Conservation (phyloP, 2,888 invertebrate genomes). For the Hemithea aestivaria region DNA sequence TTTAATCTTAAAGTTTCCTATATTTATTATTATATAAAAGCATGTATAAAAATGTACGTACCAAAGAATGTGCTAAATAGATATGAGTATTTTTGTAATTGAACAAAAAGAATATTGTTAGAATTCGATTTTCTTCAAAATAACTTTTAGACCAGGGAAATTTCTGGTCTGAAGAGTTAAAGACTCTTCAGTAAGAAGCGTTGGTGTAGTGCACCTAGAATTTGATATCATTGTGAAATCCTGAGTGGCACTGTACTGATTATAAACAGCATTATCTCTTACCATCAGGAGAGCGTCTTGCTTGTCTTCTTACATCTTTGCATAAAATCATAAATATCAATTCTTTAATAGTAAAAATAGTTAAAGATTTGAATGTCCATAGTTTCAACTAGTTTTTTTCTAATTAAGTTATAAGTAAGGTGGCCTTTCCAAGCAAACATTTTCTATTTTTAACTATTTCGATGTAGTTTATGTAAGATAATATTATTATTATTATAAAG, state of each 20-base stretch:
- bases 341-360: constrained; percentile 8
- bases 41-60: constrained; percentile 4
- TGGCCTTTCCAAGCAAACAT: constrained; percentile 75
- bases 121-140: constrained; percentile 12
- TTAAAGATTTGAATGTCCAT: constrained; percentile 5
- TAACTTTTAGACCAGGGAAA: too few species aligned
- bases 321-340: too few species aligned
- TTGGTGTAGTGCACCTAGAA: too few species aligned
- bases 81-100: constrained; percentile 26
- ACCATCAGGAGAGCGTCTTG: too few species aligned
- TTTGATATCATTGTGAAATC: too few species aligned
- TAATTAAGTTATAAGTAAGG: constrained; percentile 45
- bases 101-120: constrained; percentile 7
- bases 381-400: constrained; percentile 31
- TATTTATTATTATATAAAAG: not conserved
- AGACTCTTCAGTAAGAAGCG: too few species aligned
- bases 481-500: constrained; percentile 23
- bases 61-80: constrained; percentile 21
- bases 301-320: too few species aligned
- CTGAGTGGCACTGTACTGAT: too few species aligned
- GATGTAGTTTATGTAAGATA: constrained; percentile 71
- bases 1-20: not conserved
- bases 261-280: too few species aligned
- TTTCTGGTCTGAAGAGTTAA: too few species aligned
- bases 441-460: constrained; percentile 67